Evolutionary conservation across 1,140 invertebrate genomes (phyloP).

Genomic region (Frieseomelitta varia): DNA sequence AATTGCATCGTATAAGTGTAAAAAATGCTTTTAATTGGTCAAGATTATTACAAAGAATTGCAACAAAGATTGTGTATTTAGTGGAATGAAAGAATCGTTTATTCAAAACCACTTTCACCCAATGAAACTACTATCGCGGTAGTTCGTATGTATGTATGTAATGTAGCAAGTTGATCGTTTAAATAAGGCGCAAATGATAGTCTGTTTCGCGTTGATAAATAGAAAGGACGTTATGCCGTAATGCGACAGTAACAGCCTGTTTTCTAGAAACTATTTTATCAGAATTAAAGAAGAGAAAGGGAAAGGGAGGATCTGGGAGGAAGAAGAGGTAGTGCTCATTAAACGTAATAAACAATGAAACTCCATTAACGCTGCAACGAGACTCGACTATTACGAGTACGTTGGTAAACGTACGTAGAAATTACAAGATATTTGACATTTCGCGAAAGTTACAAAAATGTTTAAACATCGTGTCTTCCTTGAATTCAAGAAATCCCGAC

Average conservation of each 20-base stretch:
- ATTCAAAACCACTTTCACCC: slow-evolving; percentile 18
- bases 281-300: not conserved
- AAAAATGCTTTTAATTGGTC: not conserved
- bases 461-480: no score
- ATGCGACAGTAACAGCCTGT: not conserved
- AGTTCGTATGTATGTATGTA: not conserved
- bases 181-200: not conserved
- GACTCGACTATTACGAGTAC: no score
- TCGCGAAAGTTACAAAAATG: no score
- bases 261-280: not conserved
- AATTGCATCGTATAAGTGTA: not conserved
- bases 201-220: not conserved
- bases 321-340: not conserved
- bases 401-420: no score
- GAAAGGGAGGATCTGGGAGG: not conserved
- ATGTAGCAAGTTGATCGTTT: not conserved
- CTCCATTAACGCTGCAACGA: no score
- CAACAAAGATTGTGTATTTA: not conserved
- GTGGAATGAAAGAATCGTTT: slow-evolving; percentile 21
- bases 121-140: slow-evolving; percentile 2
- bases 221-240: not conserved
- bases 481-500: no score
- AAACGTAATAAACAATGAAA: not conserved
- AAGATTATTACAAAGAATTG: not conserved
- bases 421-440: no score